These are phyloP conservation scores for Rhadina sibilatrix DNA, from an alignment of 2,113 vertebrate species.

Conservation along the genomic window DNA sequence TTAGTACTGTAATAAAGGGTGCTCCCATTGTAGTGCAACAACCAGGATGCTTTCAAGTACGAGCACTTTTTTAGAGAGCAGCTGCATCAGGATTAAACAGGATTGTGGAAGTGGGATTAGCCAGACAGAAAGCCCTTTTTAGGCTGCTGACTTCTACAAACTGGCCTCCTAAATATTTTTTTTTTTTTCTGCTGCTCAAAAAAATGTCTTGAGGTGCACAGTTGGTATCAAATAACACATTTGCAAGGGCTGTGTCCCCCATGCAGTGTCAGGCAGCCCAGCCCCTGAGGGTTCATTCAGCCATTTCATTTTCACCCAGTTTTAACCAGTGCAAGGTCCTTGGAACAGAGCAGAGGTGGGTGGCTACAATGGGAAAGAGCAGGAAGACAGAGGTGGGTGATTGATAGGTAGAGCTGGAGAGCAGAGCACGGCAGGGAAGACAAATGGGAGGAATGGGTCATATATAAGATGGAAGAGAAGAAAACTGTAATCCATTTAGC, in stretches of 20 bases:
- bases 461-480: conserved; percentile 56
- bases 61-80: conserved; percentile 62
- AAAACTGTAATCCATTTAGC: conserved; percentile 59
- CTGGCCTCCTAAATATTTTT: background rate
- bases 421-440: background rate
- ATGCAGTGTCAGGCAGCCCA: background rate
- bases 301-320: background rate
- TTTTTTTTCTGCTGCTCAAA: background rate
- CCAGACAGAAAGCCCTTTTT: conserved; percentile 27
- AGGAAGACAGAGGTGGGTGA: background rate
- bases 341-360: background rate
- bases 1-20: conserved; percentile 58
- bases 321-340: background rate
- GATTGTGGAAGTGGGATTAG: conserved; percentile 58
- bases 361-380: background rate
- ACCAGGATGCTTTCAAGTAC: conserved; percentile 62
- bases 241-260: background rate
- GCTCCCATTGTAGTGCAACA: conserved; percentile 55
- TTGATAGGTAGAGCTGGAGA: conserved; percentile 21
- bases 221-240: background rate
- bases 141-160: conserved; percentile 34
- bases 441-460: conserved; percentile 9
- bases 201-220: background rate
- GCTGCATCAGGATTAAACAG: conserved; percentile 65
- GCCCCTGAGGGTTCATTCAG: background rate